Base-by-base conservation (phyloP, 2,888 invertebrate genomes). In the Embidobia sp. region DNA sequence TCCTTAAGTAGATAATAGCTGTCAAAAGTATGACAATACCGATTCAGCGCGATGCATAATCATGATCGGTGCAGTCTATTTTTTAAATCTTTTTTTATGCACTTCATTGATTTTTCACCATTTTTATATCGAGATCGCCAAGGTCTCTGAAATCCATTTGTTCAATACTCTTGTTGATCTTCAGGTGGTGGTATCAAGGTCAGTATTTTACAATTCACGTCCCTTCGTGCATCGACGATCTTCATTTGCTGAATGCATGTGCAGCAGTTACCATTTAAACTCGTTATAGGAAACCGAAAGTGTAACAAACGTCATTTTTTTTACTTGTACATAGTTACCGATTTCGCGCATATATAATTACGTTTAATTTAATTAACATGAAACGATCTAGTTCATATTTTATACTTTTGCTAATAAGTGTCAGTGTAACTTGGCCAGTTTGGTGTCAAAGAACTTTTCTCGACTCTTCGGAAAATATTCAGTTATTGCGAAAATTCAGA, bases 401-500 rank as follows among this genome's bases (percentile, higher is more conserved):
- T 29, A 10, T 67, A 29, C 3, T 51, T 44, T 22, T 55, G 1
- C n/a, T 51, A 2, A 0, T 59, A 26, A 49, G 59, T 70, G 44
- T 27, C 7, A 29, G 10, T 61, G 35, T 10, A 16, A 7, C 42
- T 51, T 10, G 1, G 22, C n/a, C 46, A 10, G 22, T 42, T 46
- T 8, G 7, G 2, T 59, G 72, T 0, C 82, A 85, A 27, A 84
- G 44, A 10, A 83, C 83, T 5, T 35, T 18, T 3, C 51, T 87
- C 2, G 87, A 87, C 37, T 69, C 77, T 0, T 72, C 78, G 1
- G 8, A 29, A 2, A 84, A 80, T 42, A 46, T 86, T 3, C 15
- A 33, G 1, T 6, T 83, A 0, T 67, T 77, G 19, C 80, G 84
- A 1, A 33, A 35, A 3, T 0, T 83, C 3, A 83, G 84, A 22